A percentile compares a stretch with the other conserved stretches of the same genome.
phyloP scores from a whole-genome alignment of 2,888 invertebrate genomes.

The Erebia ligea region DNA sequence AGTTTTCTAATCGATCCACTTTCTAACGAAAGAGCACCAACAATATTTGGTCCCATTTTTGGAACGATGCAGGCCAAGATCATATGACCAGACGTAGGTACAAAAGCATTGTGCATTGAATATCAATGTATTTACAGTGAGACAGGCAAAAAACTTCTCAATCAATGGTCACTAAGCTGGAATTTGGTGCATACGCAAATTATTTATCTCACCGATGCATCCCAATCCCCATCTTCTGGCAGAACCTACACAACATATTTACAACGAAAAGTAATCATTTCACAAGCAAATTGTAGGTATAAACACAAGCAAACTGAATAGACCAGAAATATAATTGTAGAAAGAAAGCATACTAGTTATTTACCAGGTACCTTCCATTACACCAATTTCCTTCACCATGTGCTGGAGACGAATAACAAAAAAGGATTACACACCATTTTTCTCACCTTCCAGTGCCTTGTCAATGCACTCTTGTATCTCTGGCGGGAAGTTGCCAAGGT shows the following conservation, averaged over 20 bases:
- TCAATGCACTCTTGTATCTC: constrained; percentile 89
- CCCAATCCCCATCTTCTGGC: background rate
- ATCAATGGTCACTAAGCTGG: background rate
- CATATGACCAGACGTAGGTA: background rate
- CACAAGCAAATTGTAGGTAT: background rate
- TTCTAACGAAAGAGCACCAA: background rate
- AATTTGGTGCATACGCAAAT: background rate
- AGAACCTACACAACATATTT: background rate
- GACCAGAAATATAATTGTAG: background rate
- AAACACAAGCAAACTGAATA: background rate
- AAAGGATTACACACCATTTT: constrained; percentile 39
- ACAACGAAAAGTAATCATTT: constrained; percentile 1
- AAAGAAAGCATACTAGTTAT: constrained; percentile 28
- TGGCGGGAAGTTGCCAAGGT: constrained; percentile 88
- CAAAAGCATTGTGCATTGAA: constrained; percentile 3
- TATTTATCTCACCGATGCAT: background rate
- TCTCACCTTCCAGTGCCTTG: constrained; percentile 87
- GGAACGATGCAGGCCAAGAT: background rate
- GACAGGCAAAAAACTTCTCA: background rate
- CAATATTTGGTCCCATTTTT: background rate
- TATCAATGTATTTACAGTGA: background rate
- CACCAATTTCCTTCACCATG: constrained; percentile 39
- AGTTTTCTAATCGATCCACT: background rate
- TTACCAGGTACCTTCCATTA: constrained; percentile 24
- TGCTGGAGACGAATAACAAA: constrained; percentile 41